These are phyloP conservation scores for Umimayanthus kanabou DNA, from an alignment of 92 coral and sea anemone genomes.

Conservation along the genomic window DNA sequence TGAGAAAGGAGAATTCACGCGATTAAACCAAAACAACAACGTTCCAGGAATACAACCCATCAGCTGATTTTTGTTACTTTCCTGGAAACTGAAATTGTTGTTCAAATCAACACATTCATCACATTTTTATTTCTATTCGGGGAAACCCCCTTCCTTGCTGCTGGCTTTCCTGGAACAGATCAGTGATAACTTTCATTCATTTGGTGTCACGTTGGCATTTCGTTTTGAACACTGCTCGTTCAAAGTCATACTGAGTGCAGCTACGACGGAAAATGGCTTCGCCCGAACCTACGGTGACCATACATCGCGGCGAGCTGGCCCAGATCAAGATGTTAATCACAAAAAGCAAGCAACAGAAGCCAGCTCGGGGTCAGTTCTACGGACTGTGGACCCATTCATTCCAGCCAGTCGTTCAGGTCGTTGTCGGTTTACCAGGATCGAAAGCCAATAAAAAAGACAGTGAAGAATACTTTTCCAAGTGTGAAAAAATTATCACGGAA, in stretches of 20 bases:
- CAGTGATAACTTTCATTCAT: no score
- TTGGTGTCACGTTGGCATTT: neutral
- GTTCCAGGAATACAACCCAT: neutral
- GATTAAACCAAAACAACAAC: no score
- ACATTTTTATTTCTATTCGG: neutral
- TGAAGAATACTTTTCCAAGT: neutral
- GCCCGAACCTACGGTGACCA: slow-evolving; percentile 44
- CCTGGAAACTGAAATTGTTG: neutral
- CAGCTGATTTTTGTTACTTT: neutral
- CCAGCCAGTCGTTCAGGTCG: slow-evolving; percentile 65
- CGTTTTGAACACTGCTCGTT: neutral
- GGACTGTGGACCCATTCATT: slow-evolving; percentile 69
- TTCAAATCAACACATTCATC: no score
- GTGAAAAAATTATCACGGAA: neutral
- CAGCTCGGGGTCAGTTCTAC: slow-evolving; percentile 43
- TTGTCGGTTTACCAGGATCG: slow-evolving; percentile 5
- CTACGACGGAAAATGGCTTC: slow-evolving; percentile 5
- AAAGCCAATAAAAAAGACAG: neutral
- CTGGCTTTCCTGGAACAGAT: neutral
- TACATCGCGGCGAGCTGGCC: slow-evolving; percentile 60
- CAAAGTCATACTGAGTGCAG: neutral
- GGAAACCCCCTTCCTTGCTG: neutral
- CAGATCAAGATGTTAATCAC: slow-evolving; percentile 35
- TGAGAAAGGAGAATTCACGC: neutral
- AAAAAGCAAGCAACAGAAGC: neutral